Evolutionary conservation across 2,113 vertebrate genomes (phyloP), one percentile per base, ranked within the genome.

Genomic region (Cynocephalus volans): DNA sequence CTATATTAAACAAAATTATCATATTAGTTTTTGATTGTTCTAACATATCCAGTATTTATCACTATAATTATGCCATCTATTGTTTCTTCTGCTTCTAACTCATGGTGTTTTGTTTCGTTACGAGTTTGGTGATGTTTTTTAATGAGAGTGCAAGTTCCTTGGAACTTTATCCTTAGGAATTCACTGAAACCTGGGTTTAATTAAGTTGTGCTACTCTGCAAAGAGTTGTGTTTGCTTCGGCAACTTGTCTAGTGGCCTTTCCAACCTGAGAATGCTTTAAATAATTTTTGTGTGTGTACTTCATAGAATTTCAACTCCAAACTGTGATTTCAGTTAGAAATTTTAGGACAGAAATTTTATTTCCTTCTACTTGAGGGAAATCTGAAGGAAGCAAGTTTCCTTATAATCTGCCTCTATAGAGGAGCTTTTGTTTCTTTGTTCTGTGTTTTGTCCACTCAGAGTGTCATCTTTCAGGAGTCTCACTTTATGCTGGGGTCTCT

Each of bases 111-210:
- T 76, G 19, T 72, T 33, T 84, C 41, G 64, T 45, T 72, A 58
- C 36, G 70, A 65, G 19, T 50, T 86, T 56, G 41, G 31, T 60
- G 33, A 90, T 72, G 3, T 88, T 75, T 86, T 77, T 89, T 45
- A 54, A 77, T 70, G 58, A 54, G 41, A 73, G 21, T 21, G 18
- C 28, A 36, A 79, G 15, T 93, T 21, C 64, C 45, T 84, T 76
- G 15, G 17, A 70, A 73, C 13, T 95, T 95, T 56, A 56, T 93
- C 48, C 75, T 96, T 87, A 52, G 58, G 50, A 80, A 84, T 91
- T 88, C 54, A 70, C 31, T 45, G n/a, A 93, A 88, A 21, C 64
- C 82, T 93, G 26, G 54, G 52, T 70, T 96, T 97, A 90, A 72
- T 92, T 89, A 95, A 90, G 36, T 13, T 69, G 33, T 81, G 50